Percentiles rank a stretch among this genome's conserved stretches.
These are phyloP conservation scores for Anagyrus pseudococci DNA, from an alignment of 2,888 invertebrate genomes.

Conservation along the genomic window DNA sequence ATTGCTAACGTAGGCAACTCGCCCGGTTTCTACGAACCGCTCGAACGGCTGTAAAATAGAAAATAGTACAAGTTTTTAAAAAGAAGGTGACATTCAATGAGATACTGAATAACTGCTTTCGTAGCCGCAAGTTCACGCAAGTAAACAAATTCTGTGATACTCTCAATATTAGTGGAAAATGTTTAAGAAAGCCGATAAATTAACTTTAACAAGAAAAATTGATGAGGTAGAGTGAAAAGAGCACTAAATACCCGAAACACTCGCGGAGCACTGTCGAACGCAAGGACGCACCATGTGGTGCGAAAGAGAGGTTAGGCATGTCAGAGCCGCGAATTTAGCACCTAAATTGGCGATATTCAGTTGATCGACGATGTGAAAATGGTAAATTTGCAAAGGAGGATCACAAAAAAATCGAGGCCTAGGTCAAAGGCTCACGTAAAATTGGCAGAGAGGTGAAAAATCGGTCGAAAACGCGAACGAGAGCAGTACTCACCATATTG, in stretches of 20 bases:
- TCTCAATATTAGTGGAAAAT: no score
- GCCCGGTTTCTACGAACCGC: slow-evolving; percentile 96
- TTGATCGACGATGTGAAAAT: no score
- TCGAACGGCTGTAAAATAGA: slow-evolving; percentile 76
- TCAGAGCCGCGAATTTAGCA: neutral
- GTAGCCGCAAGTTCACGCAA: neutral
- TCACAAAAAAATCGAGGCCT: slow-evolving; percentile 6
- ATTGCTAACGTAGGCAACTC: slow-evolving; percentile 93
- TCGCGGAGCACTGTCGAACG: no score
- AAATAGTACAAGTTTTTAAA: no score
- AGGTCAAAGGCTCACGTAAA: slow-evolving; percentile 4
- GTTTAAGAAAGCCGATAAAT: no score
- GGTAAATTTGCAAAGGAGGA: no score
- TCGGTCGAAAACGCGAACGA: slow-evolving; percentile 17
- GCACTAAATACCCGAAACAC: no score
- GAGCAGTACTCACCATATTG: slow-evolving; percentile 51
- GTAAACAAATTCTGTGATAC: no score
- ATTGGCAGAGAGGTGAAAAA: slow-evolving; percentile 15
- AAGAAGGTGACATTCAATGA: neutral
- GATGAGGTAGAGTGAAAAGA: no score
- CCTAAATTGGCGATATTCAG: slow-evolving; percentile 6
- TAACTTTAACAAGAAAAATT: no score
- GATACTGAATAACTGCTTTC: neutral
- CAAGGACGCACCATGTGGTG: no score
- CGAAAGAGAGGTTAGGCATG: neutral